These are phyloP conservation scores for Drosophila nigricruria DNA, from an alignment of 2,888 invertebrate genomes.

Conservation along the genomic window DNA sequence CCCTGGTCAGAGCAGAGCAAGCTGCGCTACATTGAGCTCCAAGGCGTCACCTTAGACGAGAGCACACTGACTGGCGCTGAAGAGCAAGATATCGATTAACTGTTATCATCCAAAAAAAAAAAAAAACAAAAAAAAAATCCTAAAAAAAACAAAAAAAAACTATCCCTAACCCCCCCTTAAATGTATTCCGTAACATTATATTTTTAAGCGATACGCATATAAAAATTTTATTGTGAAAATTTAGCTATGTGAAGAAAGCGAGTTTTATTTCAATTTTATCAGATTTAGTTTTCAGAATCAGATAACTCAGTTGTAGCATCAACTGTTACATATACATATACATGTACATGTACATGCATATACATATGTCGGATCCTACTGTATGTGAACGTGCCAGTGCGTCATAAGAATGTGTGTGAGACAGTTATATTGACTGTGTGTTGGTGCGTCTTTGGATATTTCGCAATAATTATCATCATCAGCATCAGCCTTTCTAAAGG, in stretches of 20 bases:
- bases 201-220: constrained; percentile 27
- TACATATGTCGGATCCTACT: no score
- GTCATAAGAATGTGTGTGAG: no score
- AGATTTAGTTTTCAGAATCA: no score
- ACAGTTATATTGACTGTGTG: no score
- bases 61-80: constrained; percentile 16
- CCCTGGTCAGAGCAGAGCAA: constrained; percentile 32
- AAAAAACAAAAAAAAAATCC: neutral
- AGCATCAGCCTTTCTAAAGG: no score
- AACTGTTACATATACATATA: no score
- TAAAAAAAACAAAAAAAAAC: neutral
- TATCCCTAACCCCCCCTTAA: neutral
- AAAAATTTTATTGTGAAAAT: constrained; percentile 54
- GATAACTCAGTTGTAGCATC: no score
- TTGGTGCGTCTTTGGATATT: no score
- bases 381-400: no score
- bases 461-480: no score
- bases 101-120: neutral
- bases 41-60: constrained; percentile 49
- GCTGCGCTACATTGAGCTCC: constrained; percentile 36
- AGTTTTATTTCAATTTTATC: neutral
- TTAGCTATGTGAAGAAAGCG: neutral
- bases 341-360: no score
- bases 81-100: constrained; percentile 47
- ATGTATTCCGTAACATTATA: constrained; percentile 26